These are phyloP conservation scores for Sardinella longiceps DNA, from an alignment of 2,797 vertebrate species.

Conservation along the genomic window DNA sequence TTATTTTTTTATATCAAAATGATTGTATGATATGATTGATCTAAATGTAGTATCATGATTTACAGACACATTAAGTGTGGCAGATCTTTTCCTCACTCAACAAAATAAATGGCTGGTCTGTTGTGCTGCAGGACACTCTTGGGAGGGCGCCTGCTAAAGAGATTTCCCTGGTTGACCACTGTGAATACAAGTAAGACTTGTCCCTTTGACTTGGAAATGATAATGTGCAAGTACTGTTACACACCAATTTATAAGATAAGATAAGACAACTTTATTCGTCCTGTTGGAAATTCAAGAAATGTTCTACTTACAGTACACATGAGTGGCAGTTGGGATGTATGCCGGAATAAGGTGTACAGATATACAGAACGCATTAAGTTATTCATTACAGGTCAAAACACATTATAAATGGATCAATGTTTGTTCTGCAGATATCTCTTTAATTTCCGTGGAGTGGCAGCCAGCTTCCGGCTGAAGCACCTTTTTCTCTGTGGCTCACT, in stretches of 20 bases:
- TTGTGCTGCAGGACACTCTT: slow-evolving; percentile 84
- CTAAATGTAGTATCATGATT: background rate
- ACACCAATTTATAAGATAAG: too few species aligned
- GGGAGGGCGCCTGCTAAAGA: slow-evolving; percentile 92
- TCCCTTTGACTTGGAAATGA: background rate
- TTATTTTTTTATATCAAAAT: too few species aligned
- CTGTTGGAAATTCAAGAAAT: too few species aligned
- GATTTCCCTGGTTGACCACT: slow-evolving; percentile 92
- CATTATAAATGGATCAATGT: too few species aligned
- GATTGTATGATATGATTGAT: too few species aligned
- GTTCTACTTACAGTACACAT: too few species aligned
- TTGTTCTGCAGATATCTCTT: slow-evolving; percentile 86
- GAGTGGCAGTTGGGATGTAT: too few species aligned
- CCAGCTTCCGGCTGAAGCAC: slow-evolving; percentile 96
- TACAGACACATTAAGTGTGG: background rate
- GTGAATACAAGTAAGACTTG: slow-evolving; percentile 90
- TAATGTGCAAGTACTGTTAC: too few species aligned
- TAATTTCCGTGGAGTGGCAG: slow-evolving; percentile 96
- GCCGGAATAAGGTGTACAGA: background rate
- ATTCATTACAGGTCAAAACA: too few species aligned
- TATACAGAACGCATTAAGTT: too few species aligned
- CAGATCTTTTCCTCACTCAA: background rate
- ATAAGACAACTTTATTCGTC: too few species aligned
- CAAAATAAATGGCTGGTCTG: background rate
- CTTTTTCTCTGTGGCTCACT: slow-evolving; percentile 94